Conservation (phyloP, 1,140 invertebrate genomes). For the Samia ricini region DNA sequence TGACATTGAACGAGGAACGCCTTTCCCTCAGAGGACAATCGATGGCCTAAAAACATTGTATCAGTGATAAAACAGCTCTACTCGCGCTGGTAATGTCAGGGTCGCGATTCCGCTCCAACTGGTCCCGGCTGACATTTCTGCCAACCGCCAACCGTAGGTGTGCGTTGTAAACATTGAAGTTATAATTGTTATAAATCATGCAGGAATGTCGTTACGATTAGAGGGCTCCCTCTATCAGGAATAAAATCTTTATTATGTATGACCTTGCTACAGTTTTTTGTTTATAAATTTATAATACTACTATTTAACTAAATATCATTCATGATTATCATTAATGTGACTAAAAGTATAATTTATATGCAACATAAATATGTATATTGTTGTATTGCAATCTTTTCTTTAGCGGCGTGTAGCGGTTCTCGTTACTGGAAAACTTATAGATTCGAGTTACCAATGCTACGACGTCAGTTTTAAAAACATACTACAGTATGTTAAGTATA, state of each 20-base stretch:
- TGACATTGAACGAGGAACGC: neutral
- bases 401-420: too few species aligned
- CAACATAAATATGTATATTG: too few species aligned
- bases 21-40: neutral
- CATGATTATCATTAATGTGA: too few species aligned
- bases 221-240: slow-evolving; percentile 4
- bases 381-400: too few species aligned
- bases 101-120: neutral
- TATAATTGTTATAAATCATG: slow-evolving; percentile 3
- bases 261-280: neutral
- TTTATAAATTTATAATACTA: too few species aligned
- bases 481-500: too few species aligned
- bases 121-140: slow-evolving; percentile 6
- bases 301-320: too few species aligned
- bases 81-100: neutral
- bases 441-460: too few species aligned
- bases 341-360: too few species aligned
- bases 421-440: too few species aligned
- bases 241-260: too few species aligned
- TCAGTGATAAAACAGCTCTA: neutral
- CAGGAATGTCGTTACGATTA: slow-evolving; percentile 5
- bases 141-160: neutral
- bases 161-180: slow-evolving; percentile 1
- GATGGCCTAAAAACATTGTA: slow-evolving; percentile 1
- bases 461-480: too few species aligned